Evolutionary conservation across 2,888 invertebrate genomes (phyloP).

Genomic region (Digitonthophagus gazella): DNA sequence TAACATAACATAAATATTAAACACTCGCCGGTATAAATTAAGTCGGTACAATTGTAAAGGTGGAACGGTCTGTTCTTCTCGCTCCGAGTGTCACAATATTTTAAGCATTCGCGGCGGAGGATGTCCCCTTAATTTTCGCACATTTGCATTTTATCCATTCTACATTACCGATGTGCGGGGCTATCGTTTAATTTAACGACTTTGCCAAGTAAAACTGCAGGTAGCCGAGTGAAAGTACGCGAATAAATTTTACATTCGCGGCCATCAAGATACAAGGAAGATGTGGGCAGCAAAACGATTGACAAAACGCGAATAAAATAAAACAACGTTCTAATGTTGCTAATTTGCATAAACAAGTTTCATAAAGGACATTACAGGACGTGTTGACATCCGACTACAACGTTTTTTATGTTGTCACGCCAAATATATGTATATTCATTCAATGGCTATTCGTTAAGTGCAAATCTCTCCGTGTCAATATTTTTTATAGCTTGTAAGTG

Average conservation of each 20-base stretch:
- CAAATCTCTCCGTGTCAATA: neutral
- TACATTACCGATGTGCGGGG: slow-evolving; percentile 6
- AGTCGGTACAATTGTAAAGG: slow-evolving; percentile 9
- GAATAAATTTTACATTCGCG: neutral
- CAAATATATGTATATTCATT: neutral
- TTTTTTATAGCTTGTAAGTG: neutral
- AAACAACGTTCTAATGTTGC: neutral
- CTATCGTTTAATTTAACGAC: neutral
- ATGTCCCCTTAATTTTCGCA: slow-evolving; percentile 10
- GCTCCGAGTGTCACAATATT: slow-evolving; percentile 10
- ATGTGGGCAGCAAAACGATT: neutral
- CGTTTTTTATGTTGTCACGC: neutral
- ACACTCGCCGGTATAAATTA: slow-evolving; percentile 9
- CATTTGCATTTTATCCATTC: slow-evolving; percentile 12
- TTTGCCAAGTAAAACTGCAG: neutral
- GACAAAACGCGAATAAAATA: neutral
- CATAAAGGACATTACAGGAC: neutral
- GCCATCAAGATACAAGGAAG: neutral
- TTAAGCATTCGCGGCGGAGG: neutral
- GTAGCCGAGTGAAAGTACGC: neutral
- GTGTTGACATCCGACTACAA: neutral
- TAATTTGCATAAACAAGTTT: neutral
- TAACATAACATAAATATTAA: slow-evolving; percentile 14
- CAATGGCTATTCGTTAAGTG: neutral
- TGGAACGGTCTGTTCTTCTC: slow-evolving; percentile 12